These are phyloP conservation scores for Pyrrhosoma nymphula DNA, from an alignment of 2,888 invertebrate species.

Conservation along the genomic window DNA sequence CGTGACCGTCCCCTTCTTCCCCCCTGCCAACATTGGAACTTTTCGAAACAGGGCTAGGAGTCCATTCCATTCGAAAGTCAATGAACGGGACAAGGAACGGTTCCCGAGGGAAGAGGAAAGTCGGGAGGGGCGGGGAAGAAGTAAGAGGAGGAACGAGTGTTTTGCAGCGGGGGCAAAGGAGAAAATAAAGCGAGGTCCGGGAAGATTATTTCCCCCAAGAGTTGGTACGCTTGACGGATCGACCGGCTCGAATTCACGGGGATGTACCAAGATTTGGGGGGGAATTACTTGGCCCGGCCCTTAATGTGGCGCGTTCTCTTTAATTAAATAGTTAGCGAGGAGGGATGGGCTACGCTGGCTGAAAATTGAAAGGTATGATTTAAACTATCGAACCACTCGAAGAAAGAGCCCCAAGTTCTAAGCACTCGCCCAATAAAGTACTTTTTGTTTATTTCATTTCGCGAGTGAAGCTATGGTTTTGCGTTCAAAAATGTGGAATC, in stretches of 20 bases:
- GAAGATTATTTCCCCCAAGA: constrained; percentile 16
- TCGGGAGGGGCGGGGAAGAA: not conserved
- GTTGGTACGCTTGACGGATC: constrained; percentile 29
- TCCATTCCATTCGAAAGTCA: constrained; percentile 44
- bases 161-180: constrained; percentile 4
- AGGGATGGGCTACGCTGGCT: not conserved
- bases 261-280: constrained; percentile 14
- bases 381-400: not conserved
- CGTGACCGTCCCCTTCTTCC: constrained; percentile 15
- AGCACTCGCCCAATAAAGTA: too few relatives aligned
- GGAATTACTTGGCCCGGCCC: not conserved
- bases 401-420: too few relatives aligned
- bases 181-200: constrained; percentile 13
- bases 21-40: constrained; percentile 49
- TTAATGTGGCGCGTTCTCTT: not conserved
- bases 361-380: not conserved
- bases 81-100: constrained; percentile 17
- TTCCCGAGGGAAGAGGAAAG: constrained; percentile 10
- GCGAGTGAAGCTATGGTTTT: too few relatives aligned
- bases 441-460: too few relatives aligned
- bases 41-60: constrained; percentile 38
- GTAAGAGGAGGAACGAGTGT: not conserved
- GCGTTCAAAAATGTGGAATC: too few relatives aligned
- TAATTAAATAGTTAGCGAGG: not conserved
- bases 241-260: constrained; percentile 24